Evolutionary conservation across 1,140 invertebrate species (phyloP), one percentile per base, ranked within the genome.

Genomic region (Drosophila pectinifera): DNA sequence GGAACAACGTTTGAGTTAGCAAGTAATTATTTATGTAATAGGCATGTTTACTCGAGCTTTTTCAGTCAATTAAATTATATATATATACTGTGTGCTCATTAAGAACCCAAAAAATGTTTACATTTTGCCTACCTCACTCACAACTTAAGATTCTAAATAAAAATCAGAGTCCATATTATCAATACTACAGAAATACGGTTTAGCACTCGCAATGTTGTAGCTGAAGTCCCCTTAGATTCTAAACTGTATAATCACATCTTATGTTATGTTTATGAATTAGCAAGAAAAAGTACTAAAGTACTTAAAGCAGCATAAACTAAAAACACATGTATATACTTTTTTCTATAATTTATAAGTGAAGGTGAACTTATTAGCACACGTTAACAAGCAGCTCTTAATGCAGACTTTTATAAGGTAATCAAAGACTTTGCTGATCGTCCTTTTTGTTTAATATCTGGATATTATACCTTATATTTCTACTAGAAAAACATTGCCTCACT

Each of bases 361-460:
- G 4, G 34, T 34, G 34, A 34, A 20, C 16, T 34, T 51, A 51
- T 34, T 34, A 20, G 48, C 28, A 34, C 28, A 34, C 28, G 5
- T 51, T 34, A 51, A 34, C 16, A 34, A 34, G 18, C 48, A 16
- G 4, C 11, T 18, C 48, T 8, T 34, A 20, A 20, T 51, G 16
- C 16, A 14, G 7, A 8, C 28, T 51, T 51, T 51, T 34, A 51
- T 51, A 28, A 20, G 48, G 28, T 34, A 51, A 51, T 20, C 16
- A 51, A 51, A 11, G 16, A 34, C 18, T 34, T 34, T 34, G 11
- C 8, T 2, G 26, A 16, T 18, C 48, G 16, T 51, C 4, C 3
- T 3, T 10, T 34, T 51, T 34, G 13, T 51, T 20, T 6, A 31
- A 28, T 10, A 31, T 6, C 13, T 31, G 26, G 13, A 31, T 31